phyloP scores from a whole-genome alignment of 2,113 vertebrate genomes.

The Sitta europaea region DNA sequence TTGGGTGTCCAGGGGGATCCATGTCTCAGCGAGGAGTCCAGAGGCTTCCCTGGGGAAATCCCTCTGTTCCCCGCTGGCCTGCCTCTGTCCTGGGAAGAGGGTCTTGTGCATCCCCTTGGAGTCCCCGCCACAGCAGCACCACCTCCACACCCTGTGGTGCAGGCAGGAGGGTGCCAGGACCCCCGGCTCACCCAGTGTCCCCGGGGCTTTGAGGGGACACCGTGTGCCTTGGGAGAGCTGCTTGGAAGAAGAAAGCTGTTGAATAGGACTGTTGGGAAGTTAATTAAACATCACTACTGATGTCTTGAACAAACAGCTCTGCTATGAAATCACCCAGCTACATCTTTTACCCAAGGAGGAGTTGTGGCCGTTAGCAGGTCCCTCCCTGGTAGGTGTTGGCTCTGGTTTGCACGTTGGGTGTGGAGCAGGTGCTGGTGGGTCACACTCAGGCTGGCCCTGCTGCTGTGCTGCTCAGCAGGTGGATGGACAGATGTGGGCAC shows the following conservation, averaged over 20 bases:
- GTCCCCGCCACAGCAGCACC: fast-evolving
- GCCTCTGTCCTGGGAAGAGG: background rate
- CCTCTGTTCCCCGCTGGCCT: background rate
- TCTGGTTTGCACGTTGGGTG: background rate
- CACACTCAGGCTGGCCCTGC: background rate
- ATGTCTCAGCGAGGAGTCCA: background rate
- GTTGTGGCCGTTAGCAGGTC: fast-evolving
- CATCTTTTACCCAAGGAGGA: background rate
- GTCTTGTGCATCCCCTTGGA: background rate
- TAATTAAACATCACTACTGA: background rate
- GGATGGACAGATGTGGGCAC: background rate
- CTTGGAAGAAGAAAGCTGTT: background rate
- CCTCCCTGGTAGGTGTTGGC: background rate
- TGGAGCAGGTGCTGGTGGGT: background rate
- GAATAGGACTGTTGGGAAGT: background rate
- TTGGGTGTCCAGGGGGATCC: fast-evolving
- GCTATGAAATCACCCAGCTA: background rate
- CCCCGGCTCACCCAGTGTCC: background rate
- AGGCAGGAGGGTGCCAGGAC: no score
- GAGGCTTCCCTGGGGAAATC: background rate
- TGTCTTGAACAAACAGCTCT: background rate
- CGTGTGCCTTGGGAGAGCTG: fast-evolving
- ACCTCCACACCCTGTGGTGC: fast-evolving
- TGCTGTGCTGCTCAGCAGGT: fast-evolving
- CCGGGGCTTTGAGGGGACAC: background rate